These are phyloP conservation scores for Rutpela maculata DNA, from an alignment of 2,888 invertebrate species.

Conservation along the genomic window DNA sequence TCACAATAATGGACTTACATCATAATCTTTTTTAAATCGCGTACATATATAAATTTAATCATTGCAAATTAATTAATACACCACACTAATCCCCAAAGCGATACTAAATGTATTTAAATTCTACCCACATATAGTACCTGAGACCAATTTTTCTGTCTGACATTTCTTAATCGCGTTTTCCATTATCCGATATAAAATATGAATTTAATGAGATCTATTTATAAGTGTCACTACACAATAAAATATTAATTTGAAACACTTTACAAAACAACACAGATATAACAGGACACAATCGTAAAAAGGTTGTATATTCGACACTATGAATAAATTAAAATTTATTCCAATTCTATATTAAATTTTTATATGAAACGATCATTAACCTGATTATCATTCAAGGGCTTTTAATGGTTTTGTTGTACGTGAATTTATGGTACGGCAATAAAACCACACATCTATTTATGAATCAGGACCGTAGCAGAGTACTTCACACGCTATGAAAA, in stretches of 20 bases:
- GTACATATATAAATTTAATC: not conserved
- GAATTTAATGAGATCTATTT: slow-evolving; percentile 23
- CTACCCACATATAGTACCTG: not conserved
- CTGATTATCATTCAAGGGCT: slow-evolving; percentile 13
- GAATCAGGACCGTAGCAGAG: slow-evolving; percentile 13
- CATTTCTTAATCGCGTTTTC: slow-evolving; percentile 15
- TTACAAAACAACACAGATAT: not conserved
- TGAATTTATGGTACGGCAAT: slow-evolving; percentile 9
- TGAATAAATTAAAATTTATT: slow-evolving; percentile 15
- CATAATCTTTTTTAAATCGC: not conserved
- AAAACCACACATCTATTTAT: not conserved
- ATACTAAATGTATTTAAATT: not conserved
- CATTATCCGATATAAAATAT: slow-evolving; percentile 2
- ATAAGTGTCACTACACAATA: slow-evolving; percentile 15
- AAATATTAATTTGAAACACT: not conserved
- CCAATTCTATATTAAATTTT: slow-evolving; percentile 16
- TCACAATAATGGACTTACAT: not conserved
- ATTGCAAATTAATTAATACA: not conserved
- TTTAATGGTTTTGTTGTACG: slow-evolving; percentile 17
- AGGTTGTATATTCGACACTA: not conserved
- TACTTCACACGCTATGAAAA: not conserved
- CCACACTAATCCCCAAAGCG: not conserved
- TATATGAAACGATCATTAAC: slow-evolving; percentile 15
- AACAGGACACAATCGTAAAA: not conserved
- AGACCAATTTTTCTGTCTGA: not conserved